A percentile compares a stretch with the other conserved stretches of the same genome.
Evolutionary conservation across 2,113 vertebrate genomes (phyloP).

Genomic region (Oenanthe melanoleuca): DNA sequence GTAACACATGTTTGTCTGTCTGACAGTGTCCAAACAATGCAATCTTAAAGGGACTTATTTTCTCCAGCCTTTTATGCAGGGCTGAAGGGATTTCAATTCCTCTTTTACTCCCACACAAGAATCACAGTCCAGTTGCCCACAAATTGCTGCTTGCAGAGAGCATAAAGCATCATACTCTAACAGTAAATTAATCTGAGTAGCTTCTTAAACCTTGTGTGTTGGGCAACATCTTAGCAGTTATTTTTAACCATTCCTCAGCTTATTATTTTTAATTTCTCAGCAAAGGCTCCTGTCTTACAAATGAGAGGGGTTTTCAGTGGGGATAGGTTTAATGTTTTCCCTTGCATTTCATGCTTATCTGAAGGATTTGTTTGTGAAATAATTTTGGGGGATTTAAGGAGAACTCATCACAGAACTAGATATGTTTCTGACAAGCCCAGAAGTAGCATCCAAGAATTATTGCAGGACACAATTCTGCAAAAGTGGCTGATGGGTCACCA

Average conservation of each 20-base stretch:
- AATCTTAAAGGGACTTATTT: background rate
- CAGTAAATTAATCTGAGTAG: background rate
- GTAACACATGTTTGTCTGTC: background rate
- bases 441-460: background rate
- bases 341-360: background rate
- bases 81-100: background rate
- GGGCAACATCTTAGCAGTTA: background rate
- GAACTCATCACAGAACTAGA: background rate
- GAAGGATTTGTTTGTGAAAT: background rate
- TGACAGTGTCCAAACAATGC: background rate
- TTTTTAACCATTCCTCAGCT: background rate
- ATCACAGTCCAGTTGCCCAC: background rate
- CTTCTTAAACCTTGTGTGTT: background rate
- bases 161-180: background rate
- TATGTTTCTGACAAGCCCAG: background rate
- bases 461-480: background rate
- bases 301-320: background rate
- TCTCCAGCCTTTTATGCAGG: background rate
- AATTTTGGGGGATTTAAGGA: background rate
- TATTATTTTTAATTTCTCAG: background rate
- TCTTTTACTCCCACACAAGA: background rate
- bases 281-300: background rate
- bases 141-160: background rate
- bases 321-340: background rate
- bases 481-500: background rate